Conservation (phyloP, 2,797 vertebrate genomes). For the Antennarius maculatus region DNA sequence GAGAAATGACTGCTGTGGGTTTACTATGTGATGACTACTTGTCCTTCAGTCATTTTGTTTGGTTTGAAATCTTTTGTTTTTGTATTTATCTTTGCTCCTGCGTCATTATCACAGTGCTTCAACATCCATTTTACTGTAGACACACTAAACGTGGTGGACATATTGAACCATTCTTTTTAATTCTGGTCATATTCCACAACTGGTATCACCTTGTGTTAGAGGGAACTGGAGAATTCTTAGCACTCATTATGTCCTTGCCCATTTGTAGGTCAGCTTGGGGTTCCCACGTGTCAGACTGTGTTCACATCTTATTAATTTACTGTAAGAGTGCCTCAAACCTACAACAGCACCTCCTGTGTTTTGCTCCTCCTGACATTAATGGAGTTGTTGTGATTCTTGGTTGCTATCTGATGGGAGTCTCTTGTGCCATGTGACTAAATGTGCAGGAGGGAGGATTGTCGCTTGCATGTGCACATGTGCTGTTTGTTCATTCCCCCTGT, state of each 20-base stretch:
- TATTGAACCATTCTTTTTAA: neutral
- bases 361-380: conserved; percentile 6
- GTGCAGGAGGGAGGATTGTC: conserved; percentile 17
- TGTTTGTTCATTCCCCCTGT: conserved; percentile 38
- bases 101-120: neutral
- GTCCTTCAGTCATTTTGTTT: too few species aligned
- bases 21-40: neutral
- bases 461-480: conserved; percentile 39
- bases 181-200: neutral
- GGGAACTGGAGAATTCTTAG: conserved; percentile 24
- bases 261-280: conserved; percentile 35
- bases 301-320: conserved; percentile 47
- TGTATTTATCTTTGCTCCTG: neutral
- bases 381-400: neutral
- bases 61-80: too few species aligned
- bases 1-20: too few species aligned
- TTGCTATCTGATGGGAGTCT: conserved; percentile 19
- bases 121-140: neutral
- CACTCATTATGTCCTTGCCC: conserved; percentile 29
- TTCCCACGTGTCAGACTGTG: conserved; percentile 16
- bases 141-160: neutral
- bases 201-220: too few species aligned
- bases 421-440: conserved; percentile 28
- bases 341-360: conserved; percentile 10
- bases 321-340: conserved; percentile 27